Percentiles rank a stretch among this genome's conserved stretches.
phyloP scores from a whole-genome alignment of 2,888 invertebrate species.

The Microplitis deprimator region DNA sequence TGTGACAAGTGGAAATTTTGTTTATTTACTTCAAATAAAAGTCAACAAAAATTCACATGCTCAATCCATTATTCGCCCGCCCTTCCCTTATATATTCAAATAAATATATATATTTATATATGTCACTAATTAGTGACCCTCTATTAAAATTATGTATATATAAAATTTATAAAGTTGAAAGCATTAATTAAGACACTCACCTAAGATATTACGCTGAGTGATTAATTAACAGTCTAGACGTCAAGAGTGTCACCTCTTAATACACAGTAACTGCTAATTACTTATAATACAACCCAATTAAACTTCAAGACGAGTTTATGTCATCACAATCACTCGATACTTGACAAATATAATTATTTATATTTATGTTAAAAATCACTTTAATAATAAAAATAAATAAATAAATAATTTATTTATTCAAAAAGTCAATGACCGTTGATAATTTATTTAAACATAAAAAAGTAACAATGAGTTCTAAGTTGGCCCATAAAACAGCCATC shows the following conservation, averaged over 20 bases:
- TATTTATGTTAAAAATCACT: neutral
- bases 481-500: constrained; percentile 32
- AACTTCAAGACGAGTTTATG: neutral
- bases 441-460: neutral
- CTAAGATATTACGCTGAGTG: neutral
- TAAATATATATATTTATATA: too few species aligned
- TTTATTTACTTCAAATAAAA: too few species aligned
- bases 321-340: neutral
- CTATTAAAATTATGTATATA: too few species aligned
- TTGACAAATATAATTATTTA: constrained; percentile 6
- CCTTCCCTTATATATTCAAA: too few species aligned
- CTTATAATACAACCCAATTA: neutral
- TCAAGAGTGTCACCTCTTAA: constrained; percentile 2
- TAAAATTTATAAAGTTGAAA: too few species aligned
- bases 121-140: too few species aligned
- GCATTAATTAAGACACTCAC: neutral
- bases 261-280: constrained; percentile 14
- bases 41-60: too few species aligned
- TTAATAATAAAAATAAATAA: too few species aligned
- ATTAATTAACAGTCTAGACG: neutral
- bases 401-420: neutral
- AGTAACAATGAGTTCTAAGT: constrained; percentile 28
- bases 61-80: too few species aligned
- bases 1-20: too few species aligned
- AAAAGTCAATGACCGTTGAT: neutral